Evolutionary conservation across 2,113 vertebrate species (phyloP), one percentile per base, ranked within the genome.

Genomic region (Saccopteryx leptura): DNA sequence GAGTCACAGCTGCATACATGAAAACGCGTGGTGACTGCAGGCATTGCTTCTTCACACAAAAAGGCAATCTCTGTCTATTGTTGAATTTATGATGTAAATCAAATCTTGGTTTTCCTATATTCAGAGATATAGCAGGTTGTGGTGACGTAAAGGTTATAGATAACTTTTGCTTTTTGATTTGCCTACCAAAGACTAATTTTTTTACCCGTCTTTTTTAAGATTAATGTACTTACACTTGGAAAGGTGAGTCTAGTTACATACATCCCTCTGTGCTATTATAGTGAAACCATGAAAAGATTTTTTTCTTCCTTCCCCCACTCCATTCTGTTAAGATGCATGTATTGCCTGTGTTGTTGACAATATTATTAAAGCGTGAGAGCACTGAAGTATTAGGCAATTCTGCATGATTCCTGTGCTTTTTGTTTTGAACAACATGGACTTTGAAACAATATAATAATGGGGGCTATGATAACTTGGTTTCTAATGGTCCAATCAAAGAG

Each of bases 1-100:
- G 93, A 89, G 93, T 98, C 96, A 97, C 85, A 97, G 94, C 90
- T 98, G 82, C 87, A 48, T 81, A 58, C 4, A 23, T 91, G 88
- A 90, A 95, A 97, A 96, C 88, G 52, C 96, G 61, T 33, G 71
- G 92, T 96, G 90, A 95, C 94, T 96, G 82, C 61, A 96, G 82
- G 68, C 39, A 1, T 95, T 97, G 90, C 97, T 97, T 95, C 68
- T 83, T 97, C 26, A 21, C 88, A 94, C 90, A 97, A 96, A 95
- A 94, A 97, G 95, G 74, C 92, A 84, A 84, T 95, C 87, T 82
- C 91, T 80, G 83, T 92, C 88, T 96, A 23, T 92, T 13, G 4
- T 75, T 95, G 93, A 93, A 94, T 97, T 97, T 94, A 71, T 97
- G 71, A 85, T 97, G 50, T 94, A 97, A 98, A 98, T 98, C 79